Base-by-base conservation (phyloP, 2,888 invertebrate genomes). In the Harpalus rubripes region DNA sequence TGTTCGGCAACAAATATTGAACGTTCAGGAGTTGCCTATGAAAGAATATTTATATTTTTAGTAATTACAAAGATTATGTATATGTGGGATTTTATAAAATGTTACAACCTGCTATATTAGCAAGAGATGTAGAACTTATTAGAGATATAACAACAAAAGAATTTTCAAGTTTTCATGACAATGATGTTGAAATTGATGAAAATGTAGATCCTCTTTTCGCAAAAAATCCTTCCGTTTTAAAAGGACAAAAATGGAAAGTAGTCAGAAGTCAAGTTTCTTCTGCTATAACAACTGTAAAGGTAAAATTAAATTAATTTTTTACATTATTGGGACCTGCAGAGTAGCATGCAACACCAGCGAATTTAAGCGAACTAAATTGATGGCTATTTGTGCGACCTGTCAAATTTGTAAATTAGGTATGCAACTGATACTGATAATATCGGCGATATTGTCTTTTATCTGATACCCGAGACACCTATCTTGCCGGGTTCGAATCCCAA, bases 241-340 rank as follows among this genome's bases (percentile, higher is more conserved):
- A 89, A 10, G 92, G 92, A 0, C 89, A 91, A 12, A 88, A 91
- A 86, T 93, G 94, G 93, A 92, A 92, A 85, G 89, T 89, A 0
- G 88, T 91, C 0, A 90, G 94, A 6, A 88, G 90, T 0, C 92
- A 92, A 86, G 86, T 93, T 15, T 92, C 93, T 1, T 90, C 93
- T 0, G 92, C 92, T 1, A 91, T 94, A 39, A 92, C 93, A 0
- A 88, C 90, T 12, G 91, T 91, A 58, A 92, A 93, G 85, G 92
- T 92, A 89, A 44, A 15, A 18, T 83, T 22, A 44, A 44, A 44
- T 44, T 10, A 2, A 10, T 44, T 44, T 10, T 10, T 3, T 44
- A 22, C 3, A 22, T 22, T 22, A 22, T 44, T 44, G 44, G 44
- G 2, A 44, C 44, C 22, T 3, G 22, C 22, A 22, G 22, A 22